Evolutionary conservation across 2,888 invertebrate genomes (phyloP).

Genomic region (Lumbricus terrestris): DNA sequence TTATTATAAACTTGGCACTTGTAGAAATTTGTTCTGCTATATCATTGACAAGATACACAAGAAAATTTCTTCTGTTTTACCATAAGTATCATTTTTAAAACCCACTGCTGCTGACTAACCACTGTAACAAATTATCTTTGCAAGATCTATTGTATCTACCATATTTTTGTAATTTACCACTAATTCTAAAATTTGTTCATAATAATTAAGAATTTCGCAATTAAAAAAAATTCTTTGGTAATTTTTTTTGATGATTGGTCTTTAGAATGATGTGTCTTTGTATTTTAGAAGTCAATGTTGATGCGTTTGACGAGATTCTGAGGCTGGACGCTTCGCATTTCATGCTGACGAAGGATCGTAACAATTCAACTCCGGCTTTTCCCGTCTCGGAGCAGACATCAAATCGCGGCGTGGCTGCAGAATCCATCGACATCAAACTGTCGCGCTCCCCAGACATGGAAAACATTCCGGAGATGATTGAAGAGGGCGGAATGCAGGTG

Average conservation of each 20-base stretch:
- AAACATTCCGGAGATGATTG: slow-evolving; percentile 51
- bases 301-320: background rate
- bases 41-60: background rate
- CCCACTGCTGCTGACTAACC: background rate
- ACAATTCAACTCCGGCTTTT: slow-evolving; percentile 37
- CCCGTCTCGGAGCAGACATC: slow-evolving; percentile 22
- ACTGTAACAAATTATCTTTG: background rate
- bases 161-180: background rate
- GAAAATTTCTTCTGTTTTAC: background rate
- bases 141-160: background rate
- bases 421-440: slow-evolving; percentile 19
- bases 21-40: background rate
- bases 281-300: background rate
- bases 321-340: slow-evolving; percentile 36
- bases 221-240: background rate
- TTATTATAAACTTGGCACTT: background rate
- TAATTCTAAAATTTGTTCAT: background rate
- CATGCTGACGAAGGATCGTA: slow-evolving; percentile 36
- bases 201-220: background rate
- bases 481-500: background rate
- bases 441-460: slow-evolving; percentile 51
- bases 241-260: background rate
- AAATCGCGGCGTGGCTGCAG: background rate
- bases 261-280: background rate
- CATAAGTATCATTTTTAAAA: background rate